Evolutionary conservation across 2,113 vertebrate species (phyloP).

Genomic region (Menidia beryllina): DNA sequence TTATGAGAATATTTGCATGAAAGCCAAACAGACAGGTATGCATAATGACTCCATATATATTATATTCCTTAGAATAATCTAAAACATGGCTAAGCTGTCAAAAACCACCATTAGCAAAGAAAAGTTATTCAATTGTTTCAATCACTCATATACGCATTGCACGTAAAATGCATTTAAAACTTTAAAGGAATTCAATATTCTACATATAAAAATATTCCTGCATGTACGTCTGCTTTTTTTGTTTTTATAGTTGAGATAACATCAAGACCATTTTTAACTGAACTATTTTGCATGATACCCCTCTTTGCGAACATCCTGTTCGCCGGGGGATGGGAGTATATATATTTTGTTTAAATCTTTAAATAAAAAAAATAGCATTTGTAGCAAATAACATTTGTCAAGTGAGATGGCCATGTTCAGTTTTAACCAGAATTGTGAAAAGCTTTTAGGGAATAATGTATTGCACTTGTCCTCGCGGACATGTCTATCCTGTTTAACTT

Average conservation of each 20-base stretch:
- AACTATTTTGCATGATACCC: not conserved
- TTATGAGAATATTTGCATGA: slow-evolving; percentile 8
- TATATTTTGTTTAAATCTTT: not conserved
- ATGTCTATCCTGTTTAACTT: too few relatives aligned
- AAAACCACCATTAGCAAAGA: slow-evolving; percentile 24
- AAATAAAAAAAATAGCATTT: too few relatives aligned
- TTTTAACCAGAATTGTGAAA: too few relatives aligned
- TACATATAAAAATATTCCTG: not conserved
- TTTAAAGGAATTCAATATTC: too few relatives aligned
- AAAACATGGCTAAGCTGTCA: not conserved
- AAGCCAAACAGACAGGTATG: slow-evolving; percentile 20
- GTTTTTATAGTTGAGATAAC: too few relatives aligned
- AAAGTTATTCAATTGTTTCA: slow-evolving; percentile 24
- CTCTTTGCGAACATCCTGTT: not conserved
- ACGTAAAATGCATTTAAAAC: too few relatives aligned
- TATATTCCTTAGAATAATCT: slow-evolving; percentile 44
- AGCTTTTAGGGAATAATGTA: too few relatives aligned
- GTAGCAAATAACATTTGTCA: too few relatives aligned
- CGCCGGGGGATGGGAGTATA: not conserved
- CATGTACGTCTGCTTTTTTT: not conserved
- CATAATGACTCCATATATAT: slow-evolving; percentile 43
- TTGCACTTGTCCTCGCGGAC: too few relatives aligned
- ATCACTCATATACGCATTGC: not conserved
- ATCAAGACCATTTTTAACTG: too few relatives aligned
- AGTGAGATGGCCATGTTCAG: too few relatives aligned